Evolutionary conservation across 2,888 invertebrate genomes (phyloP).

Genomic region (Drosophila austrosaltans): DNA sequence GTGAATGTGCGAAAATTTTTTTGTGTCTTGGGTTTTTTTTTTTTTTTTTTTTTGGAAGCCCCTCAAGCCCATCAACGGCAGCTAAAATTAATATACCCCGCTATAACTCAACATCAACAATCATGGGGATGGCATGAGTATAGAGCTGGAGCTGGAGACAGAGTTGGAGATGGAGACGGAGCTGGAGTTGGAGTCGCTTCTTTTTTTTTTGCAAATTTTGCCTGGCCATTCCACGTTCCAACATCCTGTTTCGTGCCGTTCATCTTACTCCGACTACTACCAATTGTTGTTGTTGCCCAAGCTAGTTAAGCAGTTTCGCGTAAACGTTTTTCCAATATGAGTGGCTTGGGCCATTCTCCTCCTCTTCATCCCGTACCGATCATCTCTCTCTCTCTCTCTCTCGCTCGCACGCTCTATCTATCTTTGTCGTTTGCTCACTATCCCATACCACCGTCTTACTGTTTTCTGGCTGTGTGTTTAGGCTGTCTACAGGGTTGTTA

Average conservation of each 20-base stretch:
- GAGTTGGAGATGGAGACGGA: neutral
- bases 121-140: conserved; percentile 33
- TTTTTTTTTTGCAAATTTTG: conserved; percentile 58
- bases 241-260: conserved; percentile 77
- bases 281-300: conserved; percentile 71
- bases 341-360: conserved; percentile 29
- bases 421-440: neutral
- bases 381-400: no score
- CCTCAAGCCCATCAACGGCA: conserved; percentile 70
- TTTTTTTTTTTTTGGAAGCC: conserved; percentile 55
- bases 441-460: conserved; percentile 1
- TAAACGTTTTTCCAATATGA: conserved; percentile 76
- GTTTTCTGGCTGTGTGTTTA: conserved; percentile 66
- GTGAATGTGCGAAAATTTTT: conserved; percentile 73
- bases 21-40: conserved; percentile 10
- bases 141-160: conserved; percentile 27
- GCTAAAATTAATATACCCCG: conserved; percentile 76
- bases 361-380: neutral
- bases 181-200: conserved; percentile 25
- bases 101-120: conserved; percentile 75
- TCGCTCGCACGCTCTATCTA: neutral
- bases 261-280: conserved; percentile 67
- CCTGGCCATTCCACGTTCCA: conserved; percentile 66
- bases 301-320: conserved; percentile 79
- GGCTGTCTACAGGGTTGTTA: conserved; percentile 78